These are phyloP conservation scores for Penaeus chinensis DNA, from an alignment of 1,140 invertebrate genomes.

Conservation along the genomic window DNA sequence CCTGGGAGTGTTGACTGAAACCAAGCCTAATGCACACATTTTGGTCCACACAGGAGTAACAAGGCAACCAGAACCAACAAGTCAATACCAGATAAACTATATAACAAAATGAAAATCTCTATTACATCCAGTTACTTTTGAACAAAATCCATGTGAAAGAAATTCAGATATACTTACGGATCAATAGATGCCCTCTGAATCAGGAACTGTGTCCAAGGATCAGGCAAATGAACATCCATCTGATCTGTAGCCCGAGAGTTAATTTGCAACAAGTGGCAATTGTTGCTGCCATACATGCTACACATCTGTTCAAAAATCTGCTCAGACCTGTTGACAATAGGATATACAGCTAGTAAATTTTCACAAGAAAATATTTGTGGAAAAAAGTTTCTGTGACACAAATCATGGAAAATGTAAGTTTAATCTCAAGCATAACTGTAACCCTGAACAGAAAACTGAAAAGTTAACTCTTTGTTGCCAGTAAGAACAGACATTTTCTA, in stretches of 20 bases:
- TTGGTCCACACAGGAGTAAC: no score
- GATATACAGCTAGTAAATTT: conserved; percentile 38
- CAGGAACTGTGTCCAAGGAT: conserved; percentile 87
- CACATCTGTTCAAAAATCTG: conserved; percentile 85
- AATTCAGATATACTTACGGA: conserved; percentile 41
- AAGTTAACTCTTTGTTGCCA: no score
- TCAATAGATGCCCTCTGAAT: conserved; percentile 68
- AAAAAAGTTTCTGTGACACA: no score
- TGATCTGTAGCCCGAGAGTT: conserved; percentile 80
- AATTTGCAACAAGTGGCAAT: conserved; percentile 88
- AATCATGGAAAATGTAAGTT: no score
- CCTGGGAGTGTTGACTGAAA: no score
- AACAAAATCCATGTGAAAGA: not conserved
- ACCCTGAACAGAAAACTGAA: no score
- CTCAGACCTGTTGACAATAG: conserved; percentile 77
- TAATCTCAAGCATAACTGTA: no score
- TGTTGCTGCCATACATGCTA: conserved; percentile 83
- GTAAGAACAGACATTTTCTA: no score
- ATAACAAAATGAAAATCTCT: not conserved
- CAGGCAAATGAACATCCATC: conserved; percentile 74
- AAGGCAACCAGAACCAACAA: no score
- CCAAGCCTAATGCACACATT: no score
- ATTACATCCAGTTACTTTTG: not conserved
- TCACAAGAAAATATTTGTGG: no score
- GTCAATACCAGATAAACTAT: no score